These are phyloP conservation scores for Hermatobates lingyangjiaoensis DNA, from an alignment of 1,140 invertebrate genomes.

Conservation along the genomic window DNA sequence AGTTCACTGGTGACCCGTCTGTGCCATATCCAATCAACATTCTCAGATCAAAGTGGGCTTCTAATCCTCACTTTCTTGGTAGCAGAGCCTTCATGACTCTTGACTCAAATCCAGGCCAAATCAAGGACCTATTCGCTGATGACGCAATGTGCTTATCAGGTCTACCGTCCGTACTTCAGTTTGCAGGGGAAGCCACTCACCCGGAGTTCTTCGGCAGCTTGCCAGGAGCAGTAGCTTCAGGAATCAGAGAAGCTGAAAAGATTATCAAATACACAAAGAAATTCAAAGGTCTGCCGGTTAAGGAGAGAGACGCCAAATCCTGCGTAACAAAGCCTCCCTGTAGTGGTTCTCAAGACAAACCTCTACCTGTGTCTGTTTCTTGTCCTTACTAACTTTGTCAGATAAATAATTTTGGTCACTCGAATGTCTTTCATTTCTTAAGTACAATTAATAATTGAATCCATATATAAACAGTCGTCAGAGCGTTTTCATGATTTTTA, in stretches of 20 bases:
- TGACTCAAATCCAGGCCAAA: constrained; percentile 33
- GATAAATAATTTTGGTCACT: too few species aligned
- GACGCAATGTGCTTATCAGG: constrained; percentile 19
- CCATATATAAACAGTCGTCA: too few species aligned
- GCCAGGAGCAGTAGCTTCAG: constrained; percentile 38
- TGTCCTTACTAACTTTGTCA: too few species aligned
- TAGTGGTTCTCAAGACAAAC: too few species aligned
- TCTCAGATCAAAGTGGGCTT: constrained; percentile 45
- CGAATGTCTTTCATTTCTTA: too few species aligned
- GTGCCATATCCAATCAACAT: constrained; percentile 45
- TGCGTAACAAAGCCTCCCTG: too few species aligned
- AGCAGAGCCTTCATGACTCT: constrained; percentile 49
- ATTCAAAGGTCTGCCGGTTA: background rate
- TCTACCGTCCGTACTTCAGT: constrained; percentile 32
- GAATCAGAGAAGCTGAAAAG: background rate
- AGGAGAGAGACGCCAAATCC: too few species aligned
- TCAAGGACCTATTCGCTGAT: constrained; percentile 34
- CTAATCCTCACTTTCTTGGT: constrained; percentile 48
- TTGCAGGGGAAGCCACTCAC: constrained; percentile 75
- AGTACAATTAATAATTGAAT: too few species aligned
- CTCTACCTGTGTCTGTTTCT: too few species aligned
- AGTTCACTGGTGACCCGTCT: constrained; percentile 43
- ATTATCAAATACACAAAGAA: background rate
- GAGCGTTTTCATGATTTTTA: too few species aligned
- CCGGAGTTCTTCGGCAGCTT: constrained; percentile 52